Percentiles rank a stretch among this genome's conserved stretches.
Conservation (phyloP, 64 coral and sea anemone genomes). For the Dendrophyllia cribrosa region DNA sequence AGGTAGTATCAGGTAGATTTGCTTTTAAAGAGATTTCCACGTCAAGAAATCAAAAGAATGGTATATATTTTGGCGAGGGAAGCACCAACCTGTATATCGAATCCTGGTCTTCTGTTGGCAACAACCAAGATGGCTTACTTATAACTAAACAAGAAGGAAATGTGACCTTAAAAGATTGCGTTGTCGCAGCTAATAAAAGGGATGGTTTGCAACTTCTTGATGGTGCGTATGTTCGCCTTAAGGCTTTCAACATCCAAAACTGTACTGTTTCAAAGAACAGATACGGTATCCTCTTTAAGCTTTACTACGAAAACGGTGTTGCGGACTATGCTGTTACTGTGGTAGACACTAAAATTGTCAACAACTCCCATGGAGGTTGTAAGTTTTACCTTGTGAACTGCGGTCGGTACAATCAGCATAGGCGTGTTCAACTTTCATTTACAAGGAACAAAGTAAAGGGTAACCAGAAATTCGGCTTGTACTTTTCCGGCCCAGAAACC, state of each 20-base stretch:
- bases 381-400: background rate
- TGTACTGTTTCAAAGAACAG: constrained; percentile 38
- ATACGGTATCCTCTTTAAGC: constrained; percentile 40
- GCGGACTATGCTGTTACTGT: constrained; percentile 35
- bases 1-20: background rate
- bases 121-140: constrained; percentile 45
- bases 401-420: background rate
- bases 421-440: constrained; percentile 42
- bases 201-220: constrained; percentile 44
- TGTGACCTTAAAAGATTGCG: constrained; percentile 6
- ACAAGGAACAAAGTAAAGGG: constrained; percentile 33
- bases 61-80: constrained; percentile 33
- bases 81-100: background rate
- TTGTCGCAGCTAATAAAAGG: constrained; percentile 1
- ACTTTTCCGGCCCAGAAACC: background rate
- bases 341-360: constrained; percentile 41
- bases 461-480: constrained; percentile 61
- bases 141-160: constrained; percentile 58
- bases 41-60: constrained; percentile 25
- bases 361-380: constrained; percentile 61
- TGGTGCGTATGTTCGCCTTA: background rate
- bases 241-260: constrained; percentile 17
- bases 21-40: constrained; percentile 6
- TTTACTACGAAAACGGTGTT: background rate
- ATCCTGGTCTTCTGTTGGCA: constrained; percentile 33